Conservation (phyloP, 2,888 invertebrate species). For the Aporophyla nigra region DNA sequence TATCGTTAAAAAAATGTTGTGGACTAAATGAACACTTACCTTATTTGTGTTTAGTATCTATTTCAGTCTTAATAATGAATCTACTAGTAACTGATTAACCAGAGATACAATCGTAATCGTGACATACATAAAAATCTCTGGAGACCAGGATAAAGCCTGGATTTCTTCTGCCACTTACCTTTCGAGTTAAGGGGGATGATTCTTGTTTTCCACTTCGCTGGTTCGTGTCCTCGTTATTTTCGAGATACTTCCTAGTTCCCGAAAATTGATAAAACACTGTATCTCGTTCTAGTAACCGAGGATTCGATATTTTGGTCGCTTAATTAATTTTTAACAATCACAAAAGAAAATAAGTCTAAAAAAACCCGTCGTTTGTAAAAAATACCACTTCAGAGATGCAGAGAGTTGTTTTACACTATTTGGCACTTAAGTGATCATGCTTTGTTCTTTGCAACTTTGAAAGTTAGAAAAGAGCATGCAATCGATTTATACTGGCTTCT, state of each 20-base stretch:
- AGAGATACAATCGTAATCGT: not conserved
- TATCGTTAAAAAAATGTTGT: not conserved
- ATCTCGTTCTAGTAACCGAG: not conserved
- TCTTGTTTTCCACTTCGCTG: conserved; percentile 81
- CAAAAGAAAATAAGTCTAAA: not conserved
- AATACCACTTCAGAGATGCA: no score
- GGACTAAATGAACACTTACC: no score
- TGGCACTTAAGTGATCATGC: not conserved
- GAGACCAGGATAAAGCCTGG: conserved; percentile 51
- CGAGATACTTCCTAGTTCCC: conserved; percentile 39
- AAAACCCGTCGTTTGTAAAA: not conserved
- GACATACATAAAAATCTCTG: conserved; percentile 56
- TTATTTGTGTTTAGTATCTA: not conserved
- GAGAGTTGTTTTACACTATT: conserved; percentile 2
- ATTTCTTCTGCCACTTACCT: conserved; percentile 75
- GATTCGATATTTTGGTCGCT: not conserved
- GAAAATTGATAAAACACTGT: conserved; percentile 19
- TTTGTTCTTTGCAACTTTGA: conserved; percentile 11
- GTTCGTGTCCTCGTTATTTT: conserved; percentile 74
- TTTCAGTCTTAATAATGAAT: not conserved
- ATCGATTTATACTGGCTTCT: not conserved
- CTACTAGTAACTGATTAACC: not conserved
- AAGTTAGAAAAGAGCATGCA: conserved; percentile 25
- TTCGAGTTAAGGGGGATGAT: conserved; percentile 64
- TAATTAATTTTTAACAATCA: not conserved